Evolutionary conservation across 2,113 vertebrate genomes (phyloP), one percentile per base, ranked within the genome.

Genomic region (Halcyon malimbica): DNA sequence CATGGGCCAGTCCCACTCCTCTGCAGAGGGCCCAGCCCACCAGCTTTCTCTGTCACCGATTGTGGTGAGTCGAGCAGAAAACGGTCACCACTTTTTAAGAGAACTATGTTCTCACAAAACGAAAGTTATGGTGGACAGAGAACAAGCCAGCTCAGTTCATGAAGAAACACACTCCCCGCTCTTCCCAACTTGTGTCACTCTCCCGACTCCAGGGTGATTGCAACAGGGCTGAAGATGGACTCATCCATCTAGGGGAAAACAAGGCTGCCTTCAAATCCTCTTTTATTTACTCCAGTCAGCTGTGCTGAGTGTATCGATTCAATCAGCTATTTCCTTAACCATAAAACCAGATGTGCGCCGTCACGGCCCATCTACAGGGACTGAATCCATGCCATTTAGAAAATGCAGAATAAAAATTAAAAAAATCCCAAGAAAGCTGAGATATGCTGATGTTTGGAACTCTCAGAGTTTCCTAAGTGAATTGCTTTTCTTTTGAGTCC

Each of bases 271-370:
- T 93, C 87, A 96, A 56, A 62, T 68, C 76, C 78, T 83, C 51
- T 62, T 90, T 81, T 95, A 96, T 97, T 96, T 96, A 97, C 95
- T 95, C 87, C 67, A 79, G 87, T 96, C 91, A 96, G 92, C 94
- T 97, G 95, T 85, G 88, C 82, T 7, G 90, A 80, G 78, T 28
- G 69, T 59, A 96, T 96, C 1, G 28, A 92, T 96, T 96, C 96
- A 92, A 93, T 94, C 93, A 95, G 84, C 87, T 82, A 31, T 93
- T 97, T 92, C 90, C 82, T 90, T 94, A 96, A 95, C 92, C 84
- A 60, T 79, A 91, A 92, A 95, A 93, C 95, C 97, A 97, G 97
- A 97, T 95, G 97, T 96, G 95, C 10, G 2, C 68, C 31, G 95
- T 96, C 96, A 97, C 13, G 95, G 96, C 89, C 92, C 97, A 97